These are phyloP conservation scores for Eueides isabella DNA, from an alignment of 1,140 invertebrate species.

Conservation along the genomic window DNA sequence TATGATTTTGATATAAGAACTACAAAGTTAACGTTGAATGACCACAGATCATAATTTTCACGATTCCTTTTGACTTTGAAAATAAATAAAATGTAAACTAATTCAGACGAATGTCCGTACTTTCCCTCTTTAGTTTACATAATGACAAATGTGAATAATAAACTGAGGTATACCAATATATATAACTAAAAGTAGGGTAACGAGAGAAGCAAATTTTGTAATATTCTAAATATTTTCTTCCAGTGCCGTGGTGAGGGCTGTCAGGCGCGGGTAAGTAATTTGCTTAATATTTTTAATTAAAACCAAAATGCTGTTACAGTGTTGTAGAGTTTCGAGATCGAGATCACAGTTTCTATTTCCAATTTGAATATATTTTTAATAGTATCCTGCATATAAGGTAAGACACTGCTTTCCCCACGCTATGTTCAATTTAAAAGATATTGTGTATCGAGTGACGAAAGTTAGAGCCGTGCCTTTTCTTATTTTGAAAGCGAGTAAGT, in stretches of 20 bases:
- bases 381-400: too few species aligned
- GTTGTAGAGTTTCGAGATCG: neutral
- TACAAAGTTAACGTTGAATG: too few species aligned
- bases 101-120: neutral
- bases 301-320: neutral
- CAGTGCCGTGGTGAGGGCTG: slow-evolving; percentile 30
- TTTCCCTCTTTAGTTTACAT: neutral
- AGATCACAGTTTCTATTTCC: neutral
- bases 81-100: neutral
- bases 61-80: too few species aligned
- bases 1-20: too few species aligned
- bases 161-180: neutral
- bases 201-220: neutral
- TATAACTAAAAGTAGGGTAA: neutral
- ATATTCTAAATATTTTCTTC: slow-evolving; percentile 23
- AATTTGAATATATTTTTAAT: neutral
- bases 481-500: too few species aligned
- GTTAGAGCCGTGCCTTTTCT: too few species aligned
- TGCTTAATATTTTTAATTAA: neutral
- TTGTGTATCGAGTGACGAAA: too few species aligned
- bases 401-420: too few species aligned
- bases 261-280: slow-evolving; percentile 29
- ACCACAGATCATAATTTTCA: too few species aligned
- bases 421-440: too few species aligned
- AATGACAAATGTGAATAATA: neutral